Percentiles rank a stretch among this genome's conserved stretches.
phyloP scores from a whole-genome alignment of 2,113 vertebrate species.

The Neolamprologus toae region DNA sequence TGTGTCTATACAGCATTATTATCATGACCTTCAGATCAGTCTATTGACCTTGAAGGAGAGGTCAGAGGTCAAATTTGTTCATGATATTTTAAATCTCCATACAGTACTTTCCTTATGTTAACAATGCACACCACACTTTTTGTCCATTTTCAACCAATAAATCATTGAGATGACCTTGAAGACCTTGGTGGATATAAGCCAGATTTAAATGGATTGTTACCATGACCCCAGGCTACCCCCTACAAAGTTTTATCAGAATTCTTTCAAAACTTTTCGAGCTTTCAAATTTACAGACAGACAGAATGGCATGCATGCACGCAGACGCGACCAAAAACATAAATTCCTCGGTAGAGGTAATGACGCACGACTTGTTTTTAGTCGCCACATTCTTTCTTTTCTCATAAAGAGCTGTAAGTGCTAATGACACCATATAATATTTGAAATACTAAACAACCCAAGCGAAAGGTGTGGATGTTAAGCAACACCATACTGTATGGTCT shows the following conservation, averaged over 20 bases:
- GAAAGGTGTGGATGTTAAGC: neutral
- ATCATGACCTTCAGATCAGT: neutral
- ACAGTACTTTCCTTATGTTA: neutral
- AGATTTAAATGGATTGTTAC: neutral
- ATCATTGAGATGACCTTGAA: neutral
- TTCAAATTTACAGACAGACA: neutral
- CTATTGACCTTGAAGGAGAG: neutral
- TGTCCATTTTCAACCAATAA: neutral
- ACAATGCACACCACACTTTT: neutral
- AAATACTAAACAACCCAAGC: neutral
- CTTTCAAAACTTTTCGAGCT: neutral
- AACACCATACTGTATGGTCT: neutral
- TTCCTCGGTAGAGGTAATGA: rapidly evolving
- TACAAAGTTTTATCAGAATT: neutral
- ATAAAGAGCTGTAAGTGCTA: neutral
- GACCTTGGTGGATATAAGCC: neutral
- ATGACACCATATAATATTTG: neutral
- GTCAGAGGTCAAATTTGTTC: neutral
- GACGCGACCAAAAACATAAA: neutral
- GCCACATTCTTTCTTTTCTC: neutral
- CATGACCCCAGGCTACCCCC: neutral
- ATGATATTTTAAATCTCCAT: neutral
- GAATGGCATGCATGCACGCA: neutral
- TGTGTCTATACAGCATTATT: neutral
- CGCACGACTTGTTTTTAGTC: neutral